Evolutionary conservation across 1,140 invertebrate species (phyloP), one percentile per base, ranked within the genome.

Genomic region (Megalonaias nervosa): DNA sequence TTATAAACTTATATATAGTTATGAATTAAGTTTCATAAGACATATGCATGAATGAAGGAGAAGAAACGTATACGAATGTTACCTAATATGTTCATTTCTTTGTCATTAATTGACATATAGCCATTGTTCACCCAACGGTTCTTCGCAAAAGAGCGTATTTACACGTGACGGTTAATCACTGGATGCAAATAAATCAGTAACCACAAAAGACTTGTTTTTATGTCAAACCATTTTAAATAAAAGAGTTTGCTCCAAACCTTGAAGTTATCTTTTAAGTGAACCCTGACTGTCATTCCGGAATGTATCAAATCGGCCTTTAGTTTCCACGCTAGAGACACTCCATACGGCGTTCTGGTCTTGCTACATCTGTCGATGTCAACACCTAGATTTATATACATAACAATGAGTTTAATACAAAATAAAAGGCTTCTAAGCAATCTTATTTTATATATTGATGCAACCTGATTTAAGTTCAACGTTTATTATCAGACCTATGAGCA

Each of bases 231-330:
- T 19, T 55, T 48, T 26, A 59, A 26, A 17, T 23, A 15, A 58
- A n/a, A 6, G 11, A 17, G 16, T 60, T 57, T 11, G 48, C 2
- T 23, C 19, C 74, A 62, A 65, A 89, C 88, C 83, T 87, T 84
- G 11, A 80, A 77, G 60, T 85, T 85, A 71, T 89, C 88, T 69
- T 89, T 89, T 9, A 89, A 75, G 72, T 89, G 88, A 55, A 89
- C 84, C 31, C 74, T 83, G 60, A 89, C 84, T 11, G 66, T 70
- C 88, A 89, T 89, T 16, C 70, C 69, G 0, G 58, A 65, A 31
- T 79, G 79, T 9, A 75, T 77, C 17, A 59, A 67, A 0, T 19
- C 11, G 0, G 74, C 62, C 1, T 67, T 77, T 38, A 89, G 67
- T 21, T 67, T 71, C 88, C 88, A 89, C 31, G 74, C 81, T 16